phyloP scores from a whole-genome alignment of 2,113 vertebrate species.

The Dromas ardeola region DNA sequence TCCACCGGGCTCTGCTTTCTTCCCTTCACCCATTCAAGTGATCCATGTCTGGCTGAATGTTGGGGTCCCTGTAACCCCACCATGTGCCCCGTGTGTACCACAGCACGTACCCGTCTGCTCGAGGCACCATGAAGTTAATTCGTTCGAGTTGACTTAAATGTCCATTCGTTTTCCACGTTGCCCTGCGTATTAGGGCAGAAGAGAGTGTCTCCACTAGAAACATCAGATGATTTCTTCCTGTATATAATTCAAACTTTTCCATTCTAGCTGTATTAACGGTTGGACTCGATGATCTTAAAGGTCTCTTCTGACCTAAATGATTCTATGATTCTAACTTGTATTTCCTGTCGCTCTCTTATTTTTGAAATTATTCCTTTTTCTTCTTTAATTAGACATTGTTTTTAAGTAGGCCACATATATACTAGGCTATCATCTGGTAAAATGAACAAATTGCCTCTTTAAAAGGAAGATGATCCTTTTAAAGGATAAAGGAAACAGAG shows the following conservation, averaged over 20 bases:
- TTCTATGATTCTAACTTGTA: not conserved
- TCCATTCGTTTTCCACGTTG: not conserved
- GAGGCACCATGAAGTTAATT: not conserved
- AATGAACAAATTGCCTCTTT: not conserved
- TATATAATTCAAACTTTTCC: not conserved
- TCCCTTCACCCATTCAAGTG: not conserved
- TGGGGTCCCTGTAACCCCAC: not conserved
- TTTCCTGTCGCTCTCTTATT: not conserved
- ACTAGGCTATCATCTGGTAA: not conserved
- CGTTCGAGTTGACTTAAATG: not conserved
- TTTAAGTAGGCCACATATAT: not conserved
- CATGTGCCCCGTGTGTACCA: accelerated
- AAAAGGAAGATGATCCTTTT: not conserved
- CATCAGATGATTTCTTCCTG: not conserved
- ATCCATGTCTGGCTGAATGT: not conserved
- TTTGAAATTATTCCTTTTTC: not conserved
- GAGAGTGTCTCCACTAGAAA: not conserved
- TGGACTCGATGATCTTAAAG: not conserved
- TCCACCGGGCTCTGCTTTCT: not conserved
- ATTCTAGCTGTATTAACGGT: not conserved
- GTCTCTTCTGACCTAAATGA: not conserved
- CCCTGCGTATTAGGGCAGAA: not conserved
- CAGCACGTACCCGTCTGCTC: not conserved
- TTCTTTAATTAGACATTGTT: not conserved
- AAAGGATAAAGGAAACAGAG: not conserved